Percentiles rank a stretch among this genome's conserved stretches.
Conservation (phyloP, 2,113 vertebrate genomes). For the Abramis brama region DNA sequence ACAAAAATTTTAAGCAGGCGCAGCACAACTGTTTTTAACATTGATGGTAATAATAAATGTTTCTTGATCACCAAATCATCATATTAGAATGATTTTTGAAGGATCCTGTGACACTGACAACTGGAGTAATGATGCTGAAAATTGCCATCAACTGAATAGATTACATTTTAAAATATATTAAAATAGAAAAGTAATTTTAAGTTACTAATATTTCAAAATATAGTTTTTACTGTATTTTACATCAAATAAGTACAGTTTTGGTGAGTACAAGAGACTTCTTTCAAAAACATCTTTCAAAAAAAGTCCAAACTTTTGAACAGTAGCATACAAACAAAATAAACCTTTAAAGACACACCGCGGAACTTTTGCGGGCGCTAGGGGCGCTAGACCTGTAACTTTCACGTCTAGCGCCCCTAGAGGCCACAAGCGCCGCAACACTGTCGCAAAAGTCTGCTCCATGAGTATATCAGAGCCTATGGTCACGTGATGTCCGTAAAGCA, state of each 20-base stretch:
- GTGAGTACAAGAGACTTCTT: not conserved
- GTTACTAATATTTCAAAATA: not conserved
- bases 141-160: not conserved
- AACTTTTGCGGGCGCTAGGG: too few species aligned
- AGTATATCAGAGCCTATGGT: too few species aligned
- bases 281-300: not conserved
- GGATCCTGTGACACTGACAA: not conserved
- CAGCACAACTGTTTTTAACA: not conserved
- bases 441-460: too few species aligned
- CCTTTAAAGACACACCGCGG: too few species aligned
- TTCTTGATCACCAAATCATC: not conserved
- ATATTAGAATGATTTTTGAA: not conserved
- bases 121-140: not conserved
- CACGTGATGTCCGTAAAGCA: too few species aligned
- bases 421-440: too few species aligned
- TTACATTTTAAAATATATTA: not conserved
- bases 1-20: too few species aligned
- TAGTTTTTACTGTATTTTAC: not conserved
- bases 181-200: not conserved
- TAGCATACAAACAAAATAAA: not conserved
- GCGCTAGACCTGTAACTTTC: too few species aligned
- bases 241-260: not conserved
- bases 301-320: not conserved
- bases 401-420: too few species aligned
- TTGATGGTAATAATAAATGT: not conserved